phyloP scores from a whole-genome alignment of 2,888 invertebrate genomes.

The Thumatha senex region DNA sequence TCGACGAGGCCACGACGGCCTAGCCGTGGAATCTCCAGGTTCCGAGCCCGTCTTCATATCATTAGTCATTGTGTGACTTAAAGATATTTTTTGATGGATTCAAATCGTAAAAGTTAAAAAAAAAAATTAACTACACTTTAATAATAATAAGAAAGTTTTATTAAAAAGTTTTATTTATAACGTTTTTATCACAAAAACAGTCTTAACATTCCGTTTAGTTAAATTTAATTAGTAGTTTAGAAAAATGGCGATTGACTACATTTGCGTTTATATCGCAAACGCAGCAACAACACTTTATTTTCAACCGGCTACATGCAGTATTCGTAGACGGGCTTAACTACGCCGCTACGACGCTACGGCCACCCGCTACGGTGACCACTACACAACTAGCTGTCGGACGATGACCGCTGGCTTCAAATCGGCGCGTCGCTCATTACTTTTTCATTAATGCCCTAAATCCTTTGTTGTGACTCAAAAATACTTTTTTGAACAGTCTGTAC shows the following conservation, averaged over 20 bases:
- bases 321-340: conserved; percentile 40
- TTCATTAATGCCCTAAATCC: conserved; percentile 47
- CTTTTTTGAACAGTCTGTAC: conserved; percentile 9
- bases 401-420: conserved; percentile 50
- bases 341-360: conserved; percentile 46
- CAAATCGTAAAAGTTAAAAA: not conserved
- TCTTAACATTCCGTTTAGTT: not conserved
- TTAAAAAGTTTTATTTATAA: not conserved
- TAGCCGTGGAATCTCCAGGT: conserved; percentile 35
- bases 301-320: conserved; percentile 19
- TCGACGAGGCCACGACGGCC: conserved; percentile 58
- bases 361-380: conserved; percentile 42
- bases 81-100: not conserved
- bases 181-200: not conserved
- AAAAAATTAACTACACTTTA: not conserved
- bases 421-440: conserved; percentile 38
- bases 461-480: conserved; percentile 16
- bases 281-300: conserved; percentile 3
- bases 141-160: not conserved
- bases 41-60: conserved; percentile 51
- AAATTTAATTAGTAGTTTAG: no score
- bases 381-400: conserved; percentile 45
- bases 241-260: conserved; percentile 8
- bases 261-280: conserved; percentile 19
- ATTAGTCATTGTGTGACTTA: conserved; percentile 56